Base-by-base conservation (phyloP, 2,888 invertebrate species). In the Eledona agricola region DNA sequence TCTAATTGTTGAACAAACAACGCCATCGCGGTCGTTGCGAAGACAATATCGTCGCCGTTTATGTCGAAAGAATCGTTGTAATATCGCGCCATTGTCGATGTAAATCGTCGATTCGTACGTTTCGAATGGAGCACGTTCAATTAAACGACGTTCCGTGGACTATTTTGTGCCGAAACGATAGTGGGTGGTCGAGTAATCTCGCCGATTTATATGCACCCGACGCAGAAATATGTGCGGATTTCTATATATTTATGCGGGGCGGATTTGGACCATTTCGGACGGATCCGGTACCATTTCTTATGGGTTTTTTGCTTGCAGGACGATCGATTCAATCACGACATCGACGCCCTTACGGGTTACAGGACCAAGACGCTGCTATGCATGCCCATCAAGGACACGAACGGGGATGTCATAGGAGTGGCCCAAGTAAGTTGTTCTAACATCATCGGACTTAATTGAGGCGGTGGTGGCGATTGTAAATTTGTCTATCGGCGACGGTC, bases 321-420 rank as follows among this genome's bases (percentile, higher is more conserved):
- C 73, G 82, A 84, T 49, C 83, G 96, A 67, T 96, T 96, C 77
- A 96, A 95, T 82, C 90, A 93, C 75, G 93, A 93, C 77, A 91
- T 96, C 70, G 96, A 96, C 78, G 88, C 87, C 63, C 84, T 89
- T 77, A 96, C 96, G 11, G 96, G 96, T 31, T 96, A 95, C 79
- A 88, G 89, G 75, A 96, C 96, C 43, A 86, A 90, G 77, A 92
- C 93, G 45, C 84, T 96, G 62, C 83, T 96, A 55, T 96, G 96
- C 76, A 94, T 95, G 94, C 95, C 96, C 43, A 96, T 96, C 74
- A 91, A 93, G 78, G 96, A 96, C 78, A 90, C 89, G 73, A 89
- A 89, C 69, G 95, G 93, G 20, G 94, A 96, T 77, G 93, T 97
- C 65, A 89, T 97, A 65, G 98, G 97, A 11, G 96, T 98, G 49